phyloP scores from a whole-genome alignment of 2,113 vertebrate genomes.

The Trichechus manatus region DNA sequence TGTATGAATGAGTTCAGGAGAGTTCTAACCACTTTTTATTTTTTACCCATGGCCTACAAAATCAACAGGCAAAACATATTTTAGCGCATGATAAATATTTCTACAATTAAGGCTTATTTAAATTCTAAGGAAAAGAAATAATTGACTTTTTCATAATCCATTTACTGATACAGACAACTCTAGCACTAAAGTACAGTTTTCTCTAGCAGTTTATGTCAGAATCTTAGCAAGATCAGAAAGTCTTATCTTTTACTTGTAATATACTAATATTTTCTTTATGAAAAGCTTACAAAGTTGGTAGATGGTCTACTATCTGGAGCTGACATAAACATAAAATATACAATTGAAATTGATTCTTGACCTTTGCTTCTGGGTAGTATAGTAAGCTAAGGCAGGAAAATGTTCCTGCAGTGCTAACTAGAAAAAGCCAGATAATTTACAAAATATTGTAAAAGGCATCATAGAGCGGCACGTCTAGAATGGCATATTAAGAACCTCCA shows the following conservation, averaged over 20 bases:
- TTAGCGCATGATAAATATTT: constrained; percentile 18
- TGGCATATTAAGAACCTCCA: not conserved
- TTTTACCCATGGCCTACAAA: constrained; percentile 61
- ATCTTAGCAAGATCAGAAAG: constrained; percentile 27
- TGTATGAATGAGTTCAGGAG: not conserved
- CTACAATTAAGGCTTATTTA: not conserved
- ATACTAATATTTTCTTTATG: constrained; percentile 30
- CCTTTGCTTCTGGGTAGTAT: not conserved
- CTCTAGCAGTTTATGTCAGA: constrained; percentile 24
- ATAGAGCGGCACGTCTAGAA: not conserved
- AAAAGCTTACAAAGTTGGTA: constrained; percentile 35
- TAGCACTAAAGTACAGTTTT: not conserved
- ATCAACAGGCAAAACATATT: constrained; percentile 42
- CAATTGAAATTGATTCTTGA: constrained; percentile 1
- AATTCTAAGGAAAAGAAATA: constrained; percentile 42
- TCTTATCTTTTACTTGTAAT: constrained; percentile 53
- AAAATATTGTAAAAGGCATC: constrained; percentile 47
- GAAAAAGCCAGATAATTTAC: constrained; percentile 35
- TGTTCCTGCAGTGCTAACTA: constrained; percentile 42
- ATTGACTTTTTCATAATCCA: not conserved
- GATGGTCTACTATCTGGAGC: constrained; percentile 29
- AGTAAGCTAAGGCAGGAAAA: constrained; percentile 44
- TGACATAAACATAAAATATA: constrained; percentile 36
- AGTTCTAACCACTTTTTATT: constrained; percentile 25
- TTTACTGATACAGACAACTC: constrained; percentile 23